These are phyloP conservation scores for Smutsia temminckii DNA, from an alignment of 2,797 vertebrate genomes.

Conservation along the genomic window DNA sequence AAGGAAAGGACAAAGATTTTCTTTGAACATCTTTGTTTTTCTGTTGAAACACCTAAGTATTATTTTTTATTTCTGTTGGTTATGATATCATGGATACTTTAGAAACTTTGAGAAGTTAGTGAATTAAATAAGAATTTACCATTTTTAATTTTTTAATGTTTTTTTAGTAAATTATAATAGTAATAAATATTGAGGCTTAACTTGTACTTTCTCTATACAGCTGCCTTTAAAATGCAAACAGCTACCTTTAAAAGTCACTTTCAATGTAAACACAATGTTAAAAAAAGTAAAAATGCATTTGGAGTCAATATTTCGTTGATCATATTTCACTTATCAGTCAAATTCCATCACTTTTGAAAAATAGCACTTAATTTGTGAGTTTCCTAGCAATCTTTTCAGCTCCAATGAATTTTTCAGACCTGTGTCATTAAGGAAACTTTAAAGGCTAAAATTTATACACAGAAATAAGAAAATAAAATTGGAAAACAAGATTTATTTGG, in stretches of 20 bases:
- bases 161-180: neutral
- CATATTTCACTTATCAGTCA: slow-evolving; percentile 8
- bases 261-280: neutral
- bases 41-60: neutral
- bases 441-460: neutral
- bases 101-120: neutral
- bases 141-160: neutral
- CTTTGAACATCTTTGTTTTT: neutral
- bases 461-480: slow-evolving; percentile 35
- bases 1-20: neutral
- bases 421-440: neutral
- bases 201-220: neutral
- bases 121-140: neutral
- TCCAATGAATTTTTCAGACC: neutral
- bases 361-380: neutral
- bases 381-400: neutral
- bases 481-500: neutral
- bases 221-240: neutral
- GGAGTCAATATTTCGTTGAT: neutral
- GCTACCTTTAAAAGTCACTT: neutral
- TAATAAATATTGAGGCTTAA: neutral
- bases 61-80: neutral
- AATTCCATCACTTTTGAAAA: neutral
- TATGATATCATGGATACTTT: neutral
- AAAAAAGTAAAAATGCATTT: neutral